phyloP scores from a whole-genome alignment of 2,888 invertebrate genomes.

The Lissocephala sabroskyi region DNA sequence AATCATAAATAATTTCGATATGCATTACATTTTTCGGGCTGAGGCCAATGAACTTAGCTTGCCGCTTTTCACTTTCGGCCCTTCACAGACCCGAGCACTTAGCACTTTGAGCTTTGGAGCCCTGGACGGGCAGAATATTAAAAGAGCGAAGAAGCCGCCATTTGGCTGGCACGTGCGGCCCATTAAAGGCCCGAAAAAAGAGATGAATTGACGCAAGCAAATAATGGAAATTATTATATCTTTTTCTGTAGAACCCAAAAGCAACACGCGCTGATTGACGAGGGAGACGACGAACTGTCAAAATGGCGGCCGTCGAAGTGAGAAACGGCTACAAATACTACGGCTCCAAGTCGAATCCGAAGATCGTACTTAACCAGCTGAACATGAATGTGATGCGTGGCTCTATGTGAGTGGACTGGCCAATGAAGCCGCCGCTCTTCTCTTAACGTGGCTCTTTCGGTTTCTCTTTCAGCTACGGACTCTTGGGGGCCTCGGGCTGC shows the following conservation, averaged over 20 bases:
- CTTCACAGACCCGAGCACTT: neutral
- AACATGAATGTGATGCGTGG: slow-evolving; percentile 84
- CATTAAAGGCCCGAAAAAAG: slow-evolving; percentile 33
- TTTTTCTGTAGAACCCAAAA: neutral
- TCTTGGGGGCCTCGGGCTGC: slow-evolving; percentile 92
- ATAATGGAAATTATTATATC: slow-evolving; percentile 37
- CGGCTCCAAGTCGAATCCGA: slow-evolving; percentile 74
- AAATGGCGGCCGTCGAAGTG: slow-evolving; percentile 78
- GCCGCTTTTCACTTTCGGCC: slow-evolving; percentile 39
- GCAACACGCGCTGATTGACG: no score
- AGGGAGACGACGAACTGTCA: slow-evolving; percentile 9
- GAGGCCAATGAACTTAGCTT: no score
- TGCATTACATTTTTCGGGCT: no score
- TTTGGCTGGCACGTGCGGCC: slow-evolving; percentile 50
- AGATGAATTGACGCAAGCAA: slow-evolving; percentile 53
- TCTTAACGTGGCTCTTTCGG: no score
- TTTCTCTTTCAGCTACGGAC: slow-evolving; percentile 87
- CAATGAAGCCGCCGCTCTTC: slow-evolving; percentile 21
- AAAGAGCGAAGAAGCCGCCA: slow-evolving; percentile 1
- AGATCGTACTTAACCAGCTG: slow-evolving; percentile 78
- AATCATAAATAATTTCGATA: slow-evolving; percentile 5
- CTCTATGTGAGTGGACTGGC: slow-evolving; percentile 79
- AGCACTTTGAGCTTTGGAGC: neutral
- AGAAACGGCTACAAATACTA: slow-evolving; percentile 81
- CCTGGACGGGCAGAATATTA: neutral